Conservation (phyloP, 2,888 invertebrate genomes). For the Colletes collaris region DNA sequence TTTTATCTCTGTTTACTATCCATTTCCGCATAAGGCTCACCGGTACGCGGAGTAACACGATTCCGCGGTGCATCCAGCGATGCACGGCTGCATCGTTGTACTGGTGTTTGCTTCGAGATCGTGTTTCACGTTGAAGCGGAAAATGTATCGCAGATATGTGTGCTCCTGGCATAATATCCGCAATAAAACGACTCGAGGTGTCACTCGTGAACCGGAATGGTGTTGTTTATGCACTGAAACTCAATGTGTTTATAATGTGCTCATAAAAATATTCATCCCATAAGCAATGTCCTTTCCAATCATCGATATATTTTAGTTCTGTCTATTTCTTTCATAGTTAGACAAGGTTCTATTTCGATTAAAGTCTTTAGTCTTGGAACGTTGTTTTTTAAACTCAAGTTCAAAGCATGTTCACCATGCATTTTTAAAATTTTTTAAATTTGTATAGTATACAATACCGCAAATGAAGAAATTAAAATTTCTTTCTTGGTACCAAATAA, state of each 20-base stretch:
- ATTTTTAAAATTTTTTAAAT: no score
- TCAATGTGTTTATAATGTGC: constrained; percentile 29
- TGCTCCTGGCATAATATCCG: constrained; percentile 56
- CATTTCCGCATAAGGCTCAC: constrained; percentile 44
- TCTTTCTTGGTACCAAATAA: neutral
- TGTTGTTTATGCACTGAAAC: constrained; percentile 34
- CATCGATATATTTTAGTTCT: no score
- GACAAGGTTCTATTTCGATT: no score
- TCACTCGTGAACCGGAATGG: constrained; percentile 36
- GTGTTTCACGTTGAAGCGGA: constrained; percentile 49
- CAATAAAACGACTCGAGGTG: constrained; percentile 50
- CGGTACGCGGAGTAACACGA: constrained; percentile 46
- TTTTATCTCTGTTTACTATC: constrained; percentile 30
- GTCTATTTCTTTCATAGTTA: no score
- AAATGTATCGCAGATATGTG: constrained; percentile 52
- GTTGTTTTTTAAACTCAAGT: no score
- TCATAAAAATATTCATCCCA: no score
- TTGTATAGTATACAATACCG: no score
- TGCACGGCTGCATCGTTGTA: constrained; percentile 8
- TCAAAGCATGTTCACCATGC: no score
- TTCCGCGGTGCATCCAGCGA: constrained; percentile 43
- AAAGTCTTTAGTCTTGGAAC: no score
- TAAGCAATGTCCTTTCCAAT: no score
- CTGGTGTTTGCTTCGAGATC: constrained; percentile 33
- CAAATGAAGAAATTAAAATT: no score